Base-by-base conservation (phyloP, 2,888 invertebrate genomes). In the Danaus chrysippus region DNA sequence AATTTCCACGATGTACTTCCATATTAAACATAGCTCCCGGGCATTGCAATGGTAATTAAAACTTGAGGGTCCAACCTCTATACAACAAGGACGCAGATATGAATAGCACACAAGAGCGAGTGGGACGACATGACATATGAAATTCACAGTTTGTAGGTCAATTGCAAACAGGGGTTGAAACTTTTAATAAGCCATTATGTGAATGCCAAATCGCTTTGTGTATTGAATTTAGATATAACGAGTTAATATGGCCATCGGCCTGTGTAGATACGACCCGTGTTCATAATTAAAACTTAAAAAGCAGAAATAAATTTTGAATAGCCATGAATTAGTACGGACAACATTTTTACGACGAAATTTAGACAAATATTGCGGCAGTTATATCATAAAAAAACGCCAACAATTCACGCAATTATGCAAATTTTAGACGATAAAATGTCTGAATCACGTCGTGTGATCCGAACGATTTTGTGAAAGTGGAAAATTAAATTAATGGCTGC, bases 401-500 rank as follows among this genome's bases (percentile, higher is more conserved):
- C 70, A 71, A 66, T 72, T 74, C 73, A 53, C 49, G 78, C 76
- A 79, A 84, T 87, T 84, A 86, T 86, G 86, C 72, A 83, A 86
- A 87, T 86, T 73, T 72, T 55, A 58, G 56, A 59, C 76, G 73
- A 82, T 83, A 82, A 84, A 66, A 82, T 76, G 74, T 80, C 81
- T 77, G 71, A 76, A 82, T 81, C 82, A 72, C 76, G 78, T 79
- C 75, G 70, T 66, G 66, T 79, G 81, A 86, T 85, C 77, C 78
- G 77, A 82, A 81, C 71, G 76, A 81, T 85, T 83, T 82, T 81
- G 77, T 74, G 75, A 76, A 77, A 82, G 78, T 81, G 82, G 76
- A 79, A 79, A 83, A 86, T 83, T 75, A 81, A 84, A 86, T 85
- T 81, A 82, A 85, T 83, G 78, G 72, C 69, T 70, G 69, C 75